Percentiles rank a stretch among this genome's conserved stretches.
These are phyloP conservation scores for Sternotherus odoratus DNA, from an alignment of 2,797 vertebrate genomes.

Conservation along the genomic window DNA sequence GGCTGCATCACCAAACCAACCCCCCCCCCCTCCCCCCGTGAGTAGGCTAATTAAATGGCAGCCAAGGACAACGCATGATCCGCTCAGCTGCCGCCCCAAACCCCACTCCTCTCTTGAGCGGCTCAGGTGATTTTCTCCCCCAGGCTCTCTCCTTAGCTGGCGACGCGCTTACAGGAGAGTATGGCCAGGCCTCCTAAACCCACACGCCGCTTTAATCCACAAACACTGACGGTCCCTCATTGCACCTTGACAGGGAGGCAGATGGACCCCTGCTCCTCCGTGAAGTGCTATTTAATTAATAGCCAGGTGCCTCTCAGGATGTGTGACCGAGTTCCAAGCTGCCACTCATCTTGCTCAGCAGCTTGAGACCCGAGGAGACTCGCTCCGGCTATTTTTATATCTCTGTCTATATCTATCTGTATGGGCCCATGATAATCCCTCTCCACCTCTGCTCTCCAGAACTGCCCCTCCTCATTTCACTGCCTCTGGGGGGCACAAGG, in stretches of 20 bases:
- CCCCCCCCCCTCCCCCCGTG: neutral
- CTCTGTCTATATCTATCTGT: neutral
- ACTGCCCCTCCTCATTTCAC: neutral
- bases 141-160: slow-evolving; percentile 46
- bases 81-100: neutral
- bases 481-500: neutral
- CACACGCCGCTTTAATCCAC: slow-evolving; percentile 42
- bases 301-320: slow-evolving; percentile 64
- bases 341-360: slow-evolving; percentile 12
- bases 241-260: slow-evolving; percentile 40
- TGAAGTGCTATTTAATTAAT: slow-evolving; percentile 63
- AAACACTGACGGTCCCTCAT: slow-evolving; percentile 46
- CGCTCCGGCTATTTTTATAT: neutral
- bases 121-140: neutral
- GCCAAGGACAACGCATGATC: fast-evolving
- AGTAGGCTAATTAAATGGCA: neutral
- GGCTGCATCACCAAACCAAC: neutral
- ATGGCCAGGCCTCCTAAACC: slow-evolving; percentile 53
- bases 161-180: slow-evolving; percentile 31
- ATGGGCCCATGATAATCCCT: slow-evolving; percentile 14
- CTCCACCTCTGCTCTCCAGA: neutral
- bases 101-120: fast-evolving
- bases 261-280: neutral
- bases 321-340: slow-evolving; percentile 35
- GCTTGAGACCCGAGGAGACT: slow-evolving; percentile 20